These are phyloP conservation scores for Sympetrum striolatum DNA, from an alignment of 2,888 invertebrate genomes.

Conservation along the genomic window DNA sequence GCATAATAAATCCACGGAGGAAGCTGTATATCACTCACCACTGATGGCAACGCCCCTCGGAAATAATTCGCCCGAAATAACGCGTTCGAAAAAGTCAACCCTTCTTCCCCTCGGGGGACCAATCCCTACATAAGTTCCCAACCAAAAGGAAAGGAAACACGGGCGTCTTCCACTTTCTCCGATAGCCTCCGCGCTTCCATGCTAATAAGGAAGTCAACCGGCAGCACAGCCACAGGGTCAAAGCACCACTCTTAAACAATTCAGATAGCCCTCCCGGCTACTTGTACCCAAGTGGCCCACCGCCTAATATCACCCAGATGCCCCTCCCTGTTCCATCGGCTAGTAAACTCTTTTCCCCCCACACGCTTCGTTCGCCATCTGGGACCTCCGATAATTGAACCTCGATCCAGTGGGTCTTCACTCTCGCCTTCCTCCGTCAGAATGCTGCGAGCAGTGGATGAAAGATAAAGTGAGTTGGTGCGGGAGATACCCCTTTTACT, in stretches of 20 bases:
- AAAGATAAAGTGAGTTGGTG: not conserved
- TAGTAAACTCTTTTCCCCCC: not conserved
- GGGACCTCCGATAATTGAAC: conserved; percentile 2
- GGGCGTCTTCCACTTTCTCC: not conserved
- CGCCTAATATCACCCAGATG: not conserved
- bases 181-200: not conserved
- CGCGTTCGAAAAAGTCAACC: too few species aligned
- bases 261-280: not conserved
- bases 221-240: not conserved
- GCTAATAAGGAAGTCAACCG: not conserved
- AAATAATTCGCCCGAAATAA: too few species aligned
- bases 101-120: not conserved
- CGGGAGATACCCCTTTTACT: not conserved
- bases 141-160: not conserved
- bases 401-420: not conserved
- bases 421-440: not conserved
- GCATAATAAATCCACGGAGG: too few species aligned
- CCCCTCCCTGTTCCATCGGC: not conserved
- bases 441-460: not conserved
- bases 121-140: not conserved
- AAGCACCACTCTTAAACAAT: not conserved
- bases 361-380: not conserved
- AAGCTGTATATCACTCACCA: too few species aligned
- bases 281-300: not conserved
- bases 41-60: too few species aligned